Conservation (phyloP, 1,140 invertebrate genomes). For the Caerostris darwini region DNA sequence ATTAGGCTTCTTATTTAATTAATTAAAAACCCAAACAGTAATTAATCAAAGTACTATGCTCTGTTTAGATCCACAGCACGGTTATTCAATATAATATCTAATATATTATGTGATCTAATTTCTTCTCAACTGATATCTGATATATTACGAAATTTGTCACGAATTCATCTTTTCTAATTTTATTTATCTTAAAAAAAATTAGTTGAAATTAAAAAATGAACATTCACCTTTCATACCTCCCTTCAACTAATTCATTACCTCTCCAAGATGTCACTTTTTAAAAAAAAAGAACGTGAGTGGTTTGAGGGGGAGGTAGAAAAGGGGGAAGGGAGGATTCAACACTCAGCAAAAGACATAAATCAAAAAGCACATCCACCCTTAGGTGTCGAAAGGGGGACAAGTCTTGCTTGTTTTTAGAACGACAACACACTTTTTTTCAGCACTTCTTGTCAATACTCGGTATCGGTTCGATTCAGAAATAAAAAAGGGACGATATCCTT, state of each 20-base stretch:
- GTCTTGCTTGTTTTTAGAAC: background rate
- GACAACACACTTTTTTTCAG: background rate
- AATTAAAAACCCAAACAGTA: no score
- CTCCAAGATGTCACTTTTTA: background rate
- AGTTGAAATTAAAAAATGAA: no score
- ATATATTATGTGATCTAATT: no score
- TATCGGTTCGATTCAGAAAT: background rate
- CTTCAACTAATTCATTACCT: background rate
- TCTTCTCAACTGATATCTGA: no score
- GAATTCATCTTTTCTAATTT: no score
- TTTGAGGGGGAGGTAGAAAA: background rate
- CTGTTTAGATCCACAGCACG: no score
- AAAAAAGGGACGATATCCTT: background rate
- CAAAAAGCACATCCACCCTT: background rate
- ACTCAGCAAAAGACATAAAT: conserved; percentile 14
- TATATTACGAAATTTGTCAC: no score
- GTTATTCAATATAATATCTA: no score
- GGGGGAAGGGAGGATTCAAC: background rate
- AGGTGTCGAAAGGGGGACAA: background rate
- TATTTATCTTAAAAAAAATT: no score
- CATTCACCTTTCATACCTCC: background rate
- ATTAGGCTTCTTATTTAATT: no score
- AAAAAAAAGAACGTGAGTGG: background rate
- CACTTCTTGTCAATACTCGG: background rate
- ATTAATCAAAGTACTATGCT: no score